Base-by-base conservation (phyloP, 1,140 invertebrate species). In the Camponotus floridanus region DNA sequence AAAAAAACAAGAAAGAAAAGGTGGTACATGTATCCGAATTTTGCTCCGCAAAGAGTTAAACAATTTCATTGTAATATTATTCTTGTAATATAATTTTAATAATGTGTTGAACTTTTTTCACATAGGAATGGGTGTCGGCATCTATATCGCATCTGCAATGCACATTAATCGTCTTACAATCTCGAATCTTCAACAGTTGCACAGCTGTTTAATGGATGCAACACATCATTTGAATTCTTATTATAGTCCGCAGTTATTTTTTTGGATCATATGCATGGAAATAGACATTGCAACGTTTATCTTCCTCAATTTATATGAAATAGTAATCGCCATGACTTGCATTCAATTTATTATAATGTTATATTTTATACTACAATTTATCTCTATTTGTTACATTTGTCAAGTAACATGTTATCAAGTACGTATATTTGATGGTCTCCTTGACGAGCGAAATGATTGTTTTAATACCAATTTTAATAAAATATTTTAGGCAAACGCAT, bases 361-460 rank as follows among this genome's bases (percentile, higher is more conserved):
- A 0, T 59, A n/a, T 8, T 57, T 68, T 4, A 42, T 62, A 31
- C 3, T 80, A 45, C 78, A 80, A 80, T 0, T 80, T 57, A 59
- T 70, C n/a, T 21, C 51, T 31, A 57, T 70, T 31, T 59, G 78
- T 55, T 36, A 65, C 9, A 45, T 70, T 48, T 80, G 45, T 70
- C n/a, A 80, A 33, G 42, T 80, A 18, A 80, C 78, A 13, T 80
- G 78, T 21, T 11, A 59, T 80, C 48, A 80, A 65, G 78, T 80
- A 68, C 13, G 11, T 57, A 51, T 26, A 26, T 26, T 1, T 26
- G 26, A 51, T 15, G 48, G 8, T 15, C 18, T 11, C 5, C 36
- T 2, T 33, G 11, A 51, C 0, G 6, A 48, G 11, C 8, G 31
- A 48, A n/a, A 64, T 33, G 5, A 57, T 3, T 59, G 33, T 59